phyloP scores from a whole-genome alignment of 2,888 invertebrate species.

The Eumacrocentrus americanus region DNA sequence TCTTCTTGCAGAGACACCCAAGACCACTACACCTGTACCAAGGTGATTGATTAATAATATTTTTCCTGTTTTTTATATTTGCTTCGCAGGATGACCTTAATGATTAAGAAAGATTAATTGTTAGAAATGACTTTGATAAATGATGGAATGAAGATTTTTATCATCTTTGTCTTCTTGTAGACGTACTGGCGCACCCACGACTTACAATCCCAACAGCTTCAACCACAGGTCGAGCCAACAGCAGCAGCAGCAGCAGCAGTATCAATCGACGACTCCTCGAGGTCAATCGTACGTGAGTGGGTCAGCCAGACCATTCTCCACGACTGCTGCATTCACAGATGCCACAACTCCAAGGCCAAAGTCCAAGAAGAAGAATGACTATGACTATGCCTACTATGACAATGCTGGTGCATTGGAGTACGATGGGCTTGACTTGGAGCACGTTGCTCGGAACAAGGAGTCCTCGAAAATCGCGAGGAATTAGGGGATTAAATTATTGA shows the following conservation, averaged over 20 bases:
- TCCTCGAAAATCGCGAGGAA: constrained; percentile 51
- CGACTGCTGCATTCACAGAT: constrained; percentile 50
- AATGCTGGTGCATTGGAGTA: constrained; percentile 64
- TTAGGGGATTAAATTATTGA: constrained; percentile 25
- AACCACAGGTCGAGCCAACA: constrained; percentile 44
- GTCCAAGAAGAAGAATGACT: constrained; percentile 67
- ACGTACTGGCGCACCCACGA: constrained; percentile 47
- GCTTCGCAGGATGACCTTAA: too few relatives aligned
- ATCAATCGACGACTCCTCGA: constrained; percentile 52
- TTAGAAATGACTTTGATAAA: background rate
- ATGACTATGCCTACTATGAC: constrained; percentile 88
- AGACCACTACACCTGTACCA: constrained; percentile 53
- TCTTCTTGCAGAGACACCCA: constrained; percentile 54
- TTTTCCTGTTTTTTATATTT: constrained; percentile 3
- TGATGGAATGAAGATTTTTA: constrained; percentile 1
- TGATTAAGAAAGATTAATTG: background rate
- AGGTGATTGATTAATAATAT: constrained; percentile 33
- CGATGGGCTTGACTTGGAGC: constrained; percentile 60
- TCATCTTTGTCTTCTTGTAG: constrained; percentile 37
- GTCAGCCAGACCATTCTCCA: constrained; percentile 56
- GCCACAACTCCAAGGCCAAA: constrained; percentile 56
- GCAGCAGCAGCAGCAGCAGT: too few relatives aligned
- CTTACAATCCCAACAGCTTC: constrained; percentile 52
- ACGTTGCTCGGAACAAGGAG: constrained; percentile 55
- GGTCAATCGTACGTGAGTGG: constrained; percentile 57